phyloP scores from a whole-genome alignment of 2,113 vertebrate genomes.

The Gnathonemus longibarbis region DNA sequence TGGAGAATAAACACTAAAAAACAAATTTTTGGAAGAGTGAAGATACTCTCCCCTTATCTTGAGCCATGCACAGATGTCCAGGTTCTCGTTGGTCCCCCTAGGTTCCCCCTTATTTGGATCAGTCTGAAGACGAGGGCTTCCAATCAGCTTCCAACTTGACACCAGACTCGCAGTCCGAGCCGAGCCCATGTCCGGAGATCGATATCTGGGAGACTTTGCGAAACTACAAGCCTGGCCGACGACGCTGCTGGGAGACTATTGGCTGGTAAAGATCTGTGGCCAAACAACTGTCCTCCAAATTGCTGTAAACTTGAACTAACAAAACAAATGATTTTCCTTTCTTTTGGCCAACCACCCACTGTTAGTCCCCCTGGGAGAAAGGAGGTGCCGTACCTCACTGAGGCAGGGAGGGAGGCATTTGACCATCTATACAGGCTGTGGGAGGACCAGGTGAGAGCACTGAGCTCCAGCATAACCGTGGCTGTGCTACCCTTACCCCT shows the following conservation, averaged over 20 bases:
- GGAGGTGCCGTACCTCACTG: slow-evolving; percentile 82
- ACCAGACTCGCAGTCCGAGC: slow-evolving; percentile 92
- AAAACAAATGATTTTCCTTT: background rate
- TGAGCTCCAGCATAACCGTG: slow-evolving; percentile 55
- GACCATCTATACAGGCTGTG: slow-evolving; percentile 79
- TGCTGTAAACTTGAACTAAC: background rate
- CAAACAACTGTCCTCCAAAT: background rate
- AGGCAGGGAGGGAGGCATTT: slow-evolving; percentile 86
- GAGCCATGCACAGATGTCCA: background rate
- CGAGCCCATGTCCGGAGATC: slow-evolving; percentile 72
- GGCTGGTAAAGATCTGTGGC: slow-evolving; percentile 69
- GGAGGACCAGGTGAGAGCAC: slow-evolving; percentile 72
- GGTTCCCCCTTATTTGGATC: slow-evolving; percentile 84
- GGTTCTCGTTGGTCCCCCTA: slow-evolving; percentile 35
- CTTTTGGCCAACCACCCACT: background rate
- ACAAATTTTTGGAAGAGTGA: background rate
- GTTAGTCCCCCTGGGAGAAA: slow-evolving; percentile 80
- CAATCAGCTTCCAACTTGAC: slow-evolving; percentile 92
- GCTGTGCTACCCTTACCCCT: slow-evolving; percentile 64
- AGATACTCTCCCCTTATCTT: background rate
- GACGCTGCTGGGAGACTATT: slow-evolving; percentile 90
- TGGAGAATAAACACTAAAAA: background rate
- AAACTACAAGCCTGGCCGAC: slow-evolving; percentile 72
- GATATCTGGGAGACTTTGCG: slow-evolving; percentile 86
- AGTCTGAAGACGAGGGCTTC: slow-evolving; percentile 95